Evolutionary conservation across 2,888 invertebrate genomes (phyloP).

Genomic region (Melinopterus prodromus): DNA sequence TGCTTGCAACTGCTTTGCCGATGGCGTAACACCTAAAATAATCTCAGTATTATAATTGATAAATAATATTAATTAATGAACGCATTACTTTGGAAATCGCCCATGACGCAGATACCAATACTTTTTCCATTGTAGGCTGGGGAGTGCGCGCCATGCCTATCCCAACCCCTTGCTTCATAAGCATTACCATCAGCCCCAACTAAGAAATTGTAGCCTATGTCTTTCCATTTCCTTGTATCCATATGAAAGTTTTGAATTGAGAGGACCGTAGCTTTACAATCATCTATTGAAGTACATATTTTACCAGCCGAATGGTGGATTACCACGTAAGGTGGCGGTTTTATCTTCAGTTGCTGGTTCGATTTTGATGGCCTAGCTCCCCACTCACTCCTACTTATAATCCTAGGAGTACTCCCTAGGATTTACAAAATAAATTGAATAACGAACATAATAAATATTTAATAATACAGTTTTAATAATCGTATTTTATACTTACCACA

Average conservation of each 20-base stretch:
- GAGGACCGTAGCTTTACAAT: slow-evolving; percentile 65
- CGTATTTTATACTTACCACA: neutral
- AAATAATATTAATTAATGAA: neutral
- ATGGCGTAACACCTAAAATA: slow-evolving; percentile 64
- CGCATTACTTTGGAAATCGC: slow-evolving; percentile 55
- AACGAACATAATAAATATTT: neutral
- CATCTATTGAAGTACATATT: slow-evolving; percentile 59
- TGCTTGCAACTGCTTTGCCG: slow-evolving; percentile 64
- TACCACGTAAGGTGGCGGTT: slow-evolving; percentile 67
- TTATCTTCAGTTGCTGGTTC: slow-evolving; percentile 42
- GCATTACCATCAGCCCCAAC: slow-evolving; percentile 72
- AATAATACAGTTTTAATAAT: neutral
- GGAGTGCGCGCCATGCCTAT: slow-evolving; percentile 70
- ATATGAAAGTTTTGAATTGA: slow-evolving; percentile 69
- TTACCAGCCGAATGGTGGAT: slow-evolving; percentile 68
- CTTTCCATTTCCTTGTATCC: slow-evolving; percentile 65
- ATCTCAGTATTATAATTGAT: slow-evolving; percentile 21
- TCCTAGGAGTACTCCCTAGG: slow-evolving; percentile 39
- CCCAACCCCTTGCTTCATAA: slow-evolving; percentile 73
- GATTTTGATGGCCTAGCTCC: slow-evolving; percentile 59
- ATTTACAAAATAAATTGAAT: neutral
- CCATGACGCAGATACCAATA: slow-evolving; percentile 71
- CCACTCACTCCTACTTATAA: slow-evolving; percentile 63
- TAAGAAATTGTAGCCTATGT: slow-evolving; percentile 62
- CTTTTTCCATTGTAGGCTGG: slow-evolving; percentile 67